Evolutionary conservation across 2,797 vertebrate species (phyloP), one percentile per base, ranked within the genome.

Genomic region (Orientallactaga sibirica): DNA sequence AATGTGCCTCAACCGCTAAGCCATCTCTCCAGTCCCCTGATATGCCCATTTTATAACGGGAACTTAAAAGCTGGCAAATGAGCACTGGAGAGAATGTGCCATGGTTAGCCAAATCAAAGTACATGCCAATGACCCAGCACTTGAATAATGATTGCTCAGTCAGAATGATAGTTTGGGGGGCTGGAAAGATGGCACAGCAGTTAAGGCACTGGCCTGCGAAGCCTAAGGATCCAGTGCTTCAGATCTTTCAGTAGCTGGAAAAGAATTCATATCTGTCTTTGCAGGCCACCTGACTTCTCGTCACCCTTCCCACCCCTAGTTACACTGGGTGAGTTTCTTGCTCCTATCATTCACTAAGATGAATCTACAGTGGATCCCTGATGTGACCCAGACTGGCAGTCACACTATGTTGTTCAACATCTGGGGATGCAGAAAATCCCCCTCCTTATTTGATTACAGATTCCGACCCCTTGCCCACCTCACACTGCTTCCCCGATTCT

Each of bases 21-120:
- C 33, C 33, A 37, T 37, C 33, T 37, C 33, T 37, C 33, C 33
- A 37, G 33, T 2, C 33, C 33, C 33, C 33, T 37, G 33, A 37
- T 37, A 48, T 48, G 48, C 5, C 19, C 29, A 70, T 74, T 27
- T 76, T 73, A 18, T 73, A 64, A 64, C 4, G 76, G 33, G 37
- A 37, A 67, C 71, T 75, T 86, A n/a, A 91, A 75, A 92, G 5
- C 80, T 91, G 55, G 67, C 61, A 86, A 88, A n/a, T 79, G 43
- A 33, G 2, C 85, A 55, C 27, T 73, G 55, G 25, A 90, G n/a
- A 94, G 2, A 20, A 77, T 68, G 43, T 64, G 24, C 3, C n/a
- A 3, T 19, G 6, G 43, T 76, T 79, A 81, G n/a, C 62, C 92
- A 75, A 82, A 75, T 75, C 62, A 55, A 71, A 90, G 73, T 75